These are phyloP conservation scores for Neosilurus hyrtlii DNA, from an alignment of 2,797 vertebrate genomes.

Conservation along the genomic window DNA sequence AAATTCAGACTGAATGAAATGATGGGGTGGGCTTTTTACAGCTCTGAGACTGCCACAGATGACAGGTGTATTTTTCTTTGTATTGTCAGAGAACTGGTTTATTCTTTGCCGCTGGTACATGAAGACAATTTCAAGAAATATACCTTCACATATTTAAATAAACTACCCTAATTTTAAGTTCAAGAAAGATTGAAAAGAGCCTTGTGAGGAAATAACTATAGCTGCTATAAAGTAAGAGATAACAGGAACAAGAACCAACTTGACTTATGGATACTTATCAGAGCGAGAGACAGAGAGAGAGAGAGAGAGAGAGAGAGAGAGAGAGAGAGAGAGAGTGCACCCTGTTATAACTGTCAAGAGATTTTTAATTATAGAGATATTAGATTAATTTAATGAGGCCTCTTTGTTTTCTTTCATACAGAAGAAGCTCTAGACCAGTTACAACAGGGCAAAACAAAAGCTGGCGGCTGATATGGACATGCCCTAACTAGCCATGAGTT, in stretches of 20 bases:
- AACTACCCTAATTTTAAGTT: background rate
- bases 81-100: too few relatives aligned
- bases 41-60: too few relatives aligned
- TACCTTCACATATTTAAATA: too few relatives aligned
- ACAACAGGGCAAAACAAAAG: background rate
- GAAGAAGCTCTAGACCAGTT: slow-evolving; percentile 5
- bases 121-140: too few relatives aligned
- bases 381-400: background rate
- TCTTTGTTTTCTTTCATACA: background rate
- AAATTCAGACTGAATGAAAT: too few relatives aligned
- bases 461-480: slow-evolving; percentile 13
- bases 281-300: background rate
- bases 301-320: background rate
- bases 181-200: background rate
- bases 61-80: too few relatives aligned
- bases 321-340: background rate
- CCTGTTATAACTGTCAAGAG: background rate
- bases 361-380: background rate
- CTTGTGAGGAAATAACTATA: background rate
- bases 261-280: background rate
- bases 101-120: too few relatives aligned
- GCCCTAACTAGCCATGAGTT: slow-evolving; percentile 29
- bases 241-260: background rate
- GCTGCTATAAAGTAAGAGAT: background rate
- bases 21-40: too few relatives aligned